Percentiles rank a stretch among this genome's conserved stretches.
These are phyloP conservation scores for Enteromius viviparus DNA, from an alignment of 2,797 vertebrate species.

Conservation along the genomic window DNA sequence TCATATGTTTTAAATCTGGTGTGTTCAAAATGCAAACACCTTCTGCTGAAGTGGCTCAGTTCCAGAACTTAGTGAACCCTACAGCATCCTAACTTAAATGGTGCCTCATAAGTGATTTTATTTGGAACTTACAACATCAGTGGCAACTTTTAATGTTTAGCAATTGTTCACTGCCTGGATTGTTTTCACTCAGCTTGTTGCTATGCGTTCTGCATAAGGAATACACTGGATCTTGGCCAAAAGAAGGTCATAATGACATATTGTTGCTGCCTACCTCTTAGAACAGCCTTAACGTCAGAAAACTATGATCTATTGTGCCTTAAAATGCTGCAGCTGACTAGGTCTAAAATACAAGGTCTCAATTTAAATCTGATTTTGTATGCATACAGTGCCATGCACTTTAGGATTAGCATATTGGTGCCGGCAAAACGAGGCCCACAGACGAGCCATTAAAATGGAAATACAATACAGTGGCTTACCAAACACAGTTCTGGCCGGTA, in stretches of 20 bases:
- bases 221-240: slow-evolving; percentile 9
- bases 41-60: background rate
- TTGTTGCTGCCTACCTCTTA: background rate
- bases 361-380: background rate
- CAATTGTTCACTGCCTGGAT: background rate
- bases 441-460: background rate
- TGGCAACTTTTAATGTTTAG: background rate
- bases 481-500: slow-evolving; percentile 94
- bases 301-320: background rate
- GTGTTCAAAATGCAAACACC: background rate
- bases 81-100: background rate
- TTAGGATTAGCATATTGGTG: background rate
- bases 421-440: background rate
- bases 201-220: background rate
- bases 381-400: background rate
- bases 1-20: background rate
- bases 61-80: background rate
- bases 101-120: background rate
- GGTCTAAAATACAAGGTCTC: background rate
- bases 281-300: background rate
- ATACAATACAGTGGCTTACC: slow-evolving; percentile 76
- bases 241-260: background rate
- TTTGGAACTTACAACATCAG: background rate
- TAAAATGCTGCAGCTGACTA: background rate
- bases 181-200: background rate